Evolutionary conservation across 2,113 vertebrate species (phyloP), one percentile per base, ranked within the genome.

Genomic region (Panurus biarmicus): DNA sequence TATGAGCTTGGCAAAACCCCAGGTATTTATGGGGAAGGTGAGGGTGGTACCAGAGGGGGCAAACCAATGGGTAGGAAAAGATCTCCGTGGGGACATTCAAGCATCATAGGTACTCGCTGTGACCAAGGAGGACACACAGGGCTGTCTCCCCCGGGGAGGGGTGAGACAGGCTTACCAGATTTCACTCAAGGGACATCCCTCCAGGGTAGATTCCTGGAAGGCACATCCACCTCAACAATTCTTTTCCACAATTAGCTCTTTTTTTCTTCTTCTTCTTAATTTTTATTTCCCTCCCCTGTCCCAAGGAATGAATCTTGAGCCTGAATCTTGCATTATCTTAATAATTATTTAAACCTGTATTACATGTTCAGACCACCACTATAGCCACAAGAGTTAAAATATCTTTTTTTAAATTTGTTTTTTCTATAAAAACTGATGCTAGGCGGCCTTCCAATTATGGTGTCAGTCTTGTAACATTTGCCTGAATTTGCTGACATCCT

Each of bases 381-480:
- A 47, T 4, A 89, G 50, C 51, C 58, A 79, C 7, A 1, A 89
- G 66, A 82, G 47, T 71, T 90, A 87, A 91, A 94, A 73, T 29
- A 17, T 40, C 2, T 7, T 36, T 26, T 56, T 29, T 40, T 40
- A 40, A 22, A 10, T 18, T 26, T n/a, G n/a, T 71, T 75, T 78
- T 45, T 60, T 29, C 1, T 45, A 74, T 94, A 82, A 74, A 87
- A 92, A 47, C 62, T 65, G 23, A 65, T 90, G 70, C 64, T 73
- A 38, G 96, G 91, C 88, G 89, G 40, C 60, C 57, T 95, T 89
- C 91, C 93, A 96, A 83, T 81, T 79, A 80, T 97, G 89, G 91
- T 85, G 77, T 96, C 89, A 95, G 81, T 58, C 80, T 62, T 47
- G 61, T 44, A 71, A 91, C 9, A 22, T 83, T 70, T 94, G 64